Evolutionary conservation across 1,140 invertebrate genomes (phyloP), one percentile per base, ranked within the genome.

Genomic region (Megathymus violae): DNA sequence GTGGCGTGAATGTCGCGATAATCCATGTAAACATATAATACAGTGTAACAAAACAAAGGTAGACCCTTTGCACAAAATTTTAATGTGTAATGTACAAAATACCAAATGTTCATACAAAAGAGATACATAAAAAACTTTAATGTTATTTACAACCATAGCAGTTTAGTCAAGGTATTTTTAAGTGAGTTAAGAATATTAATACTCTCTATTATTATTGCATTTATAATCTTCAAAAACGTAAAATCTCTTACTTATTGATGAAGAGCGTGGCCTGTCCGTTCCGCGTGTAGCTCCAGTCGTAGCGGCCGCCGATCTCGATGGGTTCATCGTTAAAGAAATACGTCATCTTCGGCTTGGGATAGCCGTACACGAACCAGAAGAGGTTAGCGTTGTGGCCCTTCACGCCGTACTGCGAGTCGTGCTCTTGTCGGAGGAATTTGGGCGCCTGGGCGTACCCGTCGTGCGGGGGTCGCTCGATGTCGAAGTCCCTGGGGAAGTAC

Each of bases 291-390:
- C 96, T 96, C 74, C 94, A 95, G 78, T 96, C 96, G 74, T 95
- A 98, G 64, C 96, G 91, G 4, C 96, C 96, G 3, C 95, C 96
- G 71, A 94, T 94, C 75, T 97, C 95, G 43, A 98, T 95, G 0
- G 94, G 91, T 79, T 96, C 93, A 69, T 96, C 96, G 75, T 98
- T 96, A 87, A 97, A 97, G 78, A 95, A 96, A 90, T 97, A 99
- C 0, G 93, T 94, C 93, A 98, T 95, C 81, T 94, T 96, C 1
- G 97, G 97, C 80, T 97, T 97, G 0, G 97, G 97, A 88, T 98
- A 97, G 0, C 97, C 97, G 79, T 98, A 98, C 9, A 98, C 96
- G 80, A 96, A 98, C 96, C 97, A 98, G 87, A 97, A 96, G 5
- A 98, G 86, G 69, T 95, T 96, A 3, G 94, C 95, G 67, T 97